Percentiles rank a stretch among this genome's conserved stretches.
Conservation (phyloP, 2,888 invertebrate genomes). For the Temnothorax unifasciatus region DNA sequence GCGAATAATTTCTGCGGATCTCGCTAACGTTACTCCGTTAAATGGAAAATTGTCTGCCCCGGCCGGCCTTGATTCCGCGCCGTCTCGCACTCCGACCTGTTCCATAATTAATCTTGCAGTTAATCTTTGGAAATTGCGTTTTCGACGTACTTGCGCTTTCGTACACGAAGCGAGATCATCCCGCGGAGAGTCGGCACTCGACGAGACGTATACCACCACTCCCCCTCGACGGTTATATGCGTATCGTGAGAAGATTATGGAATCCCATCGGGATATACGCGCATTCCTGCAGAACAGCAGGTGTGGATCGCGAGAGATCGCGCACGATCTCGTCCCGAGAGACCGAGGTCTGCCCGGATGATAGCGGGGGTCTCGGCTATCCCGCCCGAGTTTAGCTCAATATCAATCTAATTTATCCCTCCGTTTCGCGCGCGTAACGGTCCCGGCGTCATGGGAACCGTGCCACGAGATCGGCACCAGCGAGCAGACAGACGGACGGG, state of each 20-base stretch:
- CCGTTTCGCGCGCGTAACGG: constrained; percentile 69
- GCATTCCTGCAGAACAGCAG: constrained; percentile 72
- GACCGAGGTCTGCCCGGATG: constrained; percentile 49
- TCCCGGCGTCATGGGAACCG: constrained; percentile 73
- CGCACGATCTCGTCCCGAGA: constrained; percentile 68
- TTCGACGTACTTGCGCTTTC: constrained; percentile 65
- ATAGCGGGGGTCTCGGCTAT: constrained; percentile 49
- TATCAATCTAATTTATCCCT: constrained; percentile 75
- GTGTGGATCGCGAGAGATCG: constrained; percentile 66
- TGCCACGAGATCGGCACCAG: constrained; percentile 64
- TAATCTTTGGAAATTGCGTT: constrained; percentile 71
- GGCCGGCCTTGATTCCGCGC: constrained; percentile 51
- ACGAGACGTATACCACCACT: constrained; percentile 50
- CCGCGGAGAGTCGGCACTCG: constrained; percentile 36
- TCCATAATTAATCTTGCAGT: constrained; percentile 69
- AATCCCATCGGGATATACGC: constrained; percentile 64
- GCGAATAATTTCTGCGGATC: constrained; percentile 27
- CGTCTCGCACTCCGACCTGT: constrained; percentile 53
- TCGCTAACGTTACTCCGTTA: constrained; percentile 28
- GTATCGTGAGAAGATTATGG: constrained; percentile 75
- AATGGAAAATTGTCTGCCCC: constrained; percentile 42
- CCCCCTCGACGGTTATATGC: constrained; percentile 54
- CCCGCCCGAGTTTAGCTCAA: constrained; percentile 70
- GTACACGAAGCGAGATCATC: constrained; percentile 40
- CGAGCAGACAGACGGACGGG: constrained; percentile 60